Conservation (phyloP, 2,113 vertebrate genomes). For the Miniopterus natalensis region DNA sequence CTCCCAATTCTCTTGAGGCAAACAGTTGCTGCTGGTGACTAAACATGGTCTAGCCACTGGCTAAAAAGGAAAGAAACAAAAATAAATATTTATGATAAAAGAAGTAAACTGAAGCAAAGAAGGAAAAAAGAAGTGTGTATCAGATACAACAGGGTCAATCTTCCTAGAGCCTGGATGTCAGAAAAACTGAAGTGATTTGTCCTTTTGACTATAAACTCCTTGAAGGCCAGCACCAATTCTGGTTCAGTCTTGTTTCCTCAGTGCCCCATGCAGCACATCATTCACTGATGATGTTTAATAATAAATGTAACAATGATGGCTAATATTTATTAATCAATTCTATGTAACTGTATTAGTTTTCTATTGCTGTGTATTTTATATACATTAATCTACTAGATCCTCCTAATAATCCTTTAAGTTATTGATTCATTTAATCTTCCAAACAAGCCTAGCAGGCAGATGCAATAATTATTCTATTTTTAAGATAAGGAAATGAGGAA, state of each 20-base stretch:
- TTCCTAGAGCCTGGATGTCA: background rate
- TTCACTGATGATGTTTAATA: background rate
- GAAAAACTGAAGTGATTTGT: background rate
- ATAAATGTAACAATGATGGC: background rate
- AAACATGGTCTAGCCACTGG: background rate
- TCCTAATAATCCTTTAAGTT: background rate
- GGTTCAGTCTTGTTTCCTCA: background rate
- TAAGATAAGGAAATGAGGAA: background rate
- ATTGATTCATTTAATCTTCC: background rate
- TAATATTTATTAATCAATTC: constrained; percentile 19
- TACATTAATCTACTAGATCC: background rate
- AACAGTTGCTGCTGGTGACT: background rate
- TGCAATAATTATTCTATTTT: background rate
- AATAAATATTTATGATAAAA: background rate
- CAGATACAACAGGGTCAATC: background rate
- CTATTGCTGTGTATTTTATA: background rate
- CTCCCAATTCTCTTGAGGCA: background rate
- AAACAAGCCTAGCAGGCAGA: background rate
- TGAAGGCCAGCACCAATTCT: too few species aligned
- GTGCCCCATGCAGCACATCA: background rate
- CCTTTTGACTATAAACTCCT: background rate
- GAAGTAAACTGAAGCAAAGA: background rate
- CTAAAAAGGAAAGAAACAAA: constrained; percentile 46
- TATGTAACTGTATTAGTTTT: background rate
- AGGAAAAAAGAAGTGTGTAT: background rate